A percentile compares a stretch with the other conserved stretches of the same genome.
Evolutionary conservation across 1,140 invertebrate genomes (phyloP).

Genomic region (Cydia splendana): DNA sequence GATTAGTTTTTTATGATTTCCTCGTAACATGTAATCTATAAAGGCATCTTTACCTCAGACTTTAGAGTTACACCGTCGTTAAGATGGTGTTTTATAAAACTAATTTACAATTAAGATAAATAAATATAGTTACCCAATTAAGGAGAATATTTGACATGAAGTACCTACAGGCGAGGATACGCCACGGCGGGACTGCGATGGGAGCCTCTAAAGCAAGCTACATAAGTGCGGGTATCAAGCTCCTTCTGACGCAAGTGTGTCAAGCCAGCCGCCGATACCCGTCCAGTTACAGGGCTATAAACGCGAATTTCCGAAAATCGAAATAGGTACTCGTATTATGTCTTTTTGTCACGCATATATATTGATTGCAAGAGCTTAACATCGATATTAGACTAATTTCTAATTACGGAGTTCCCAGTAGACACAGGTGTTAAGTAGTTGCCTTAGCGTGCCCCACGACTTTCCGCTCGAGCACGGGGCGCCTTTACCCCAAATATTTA

Average conservation of each 20-base stretch:
- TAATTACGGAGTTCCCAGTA: too few species aligned
- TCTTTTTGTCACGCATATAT: too few species aligned
- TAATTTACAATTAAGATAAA: slow-evolving; percentile 77
- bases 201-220: slow-evolving; percentile 41
- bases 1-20: slow-evolving; percentile 68
- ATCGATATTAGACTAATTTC: too few species aligned
- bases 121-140: slow-evolving; percentile 68
- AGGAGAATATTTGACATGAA: slow-evolving; percentile 43
- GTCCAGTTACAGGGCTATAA: background rate
- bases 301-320: background rate
- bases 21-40: slow-evolving; percentile 75
- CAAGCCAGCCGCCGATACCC: background rate
- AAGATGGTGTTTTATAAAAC: slow-evolving; percentile 72
- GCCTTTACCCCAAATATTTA: slow-evolving; percentile 45
- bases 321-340: background rate
- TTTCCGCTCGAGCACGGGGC: background rate
- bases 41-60: slow-evolving; percentile 80
- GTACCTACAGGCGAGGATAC: slow-evolving; percentile 20
- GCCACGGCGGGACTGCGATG: slow-evolving; percentile 21
- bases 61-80: slow-evolving; percentile 77
- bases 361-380: too few species aligned
- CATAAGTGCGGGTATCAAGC: background rate
- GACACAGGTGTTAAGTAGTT: too few species aligned
- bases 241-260: background rate
- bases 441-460: background rate